Conservation (phyloP, 1,140 invertebrate genomes). For the Trissolcus basalis region DNA sequence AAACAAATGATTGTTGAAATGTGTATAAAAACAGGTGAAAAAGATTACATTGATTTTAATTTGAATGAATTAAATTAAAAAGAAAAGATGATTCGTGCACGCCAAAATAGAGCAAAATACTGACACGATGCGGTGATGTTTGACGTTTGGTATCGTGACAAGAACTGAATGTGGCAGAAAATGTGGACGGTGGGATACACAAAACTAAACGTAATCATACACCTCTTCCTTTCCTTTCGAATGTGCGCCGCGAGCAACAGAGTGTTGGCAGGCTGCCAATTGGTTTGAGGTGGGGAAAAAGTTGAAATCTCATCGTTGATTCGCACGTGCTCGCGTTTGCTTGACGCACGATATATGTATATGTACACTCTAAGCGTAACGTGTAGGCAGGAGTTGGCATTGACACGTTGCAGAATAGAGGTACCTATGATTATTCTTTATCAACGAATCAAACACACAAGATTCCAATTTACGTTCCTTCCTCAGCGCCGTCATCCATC, state of each 20-base stretch:
- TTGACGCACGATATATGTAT: constrained; percentile 31
- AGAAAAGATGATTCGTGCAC: background rate
- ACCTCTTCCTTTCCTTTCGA: constrained; percentile 56
- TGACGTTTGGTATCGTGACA: constrained; percentile 45
- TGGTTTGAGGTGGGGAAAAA: constrained; percentile 37
- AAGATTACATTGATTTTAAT: no score
- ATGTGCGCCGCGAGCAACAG: constrained; percentile 28
- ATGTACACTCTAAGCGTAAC: constrained; percentile 38
- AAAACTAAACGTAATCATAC: constrained; percentile 52
- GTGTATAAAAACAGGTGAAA: no score
- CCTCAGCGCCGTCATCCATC: constrained; percentile 6
- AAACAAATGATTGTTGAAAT: no score
- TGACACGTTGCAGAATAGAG: constrained; percentile 42
- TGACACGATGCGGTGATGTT: constrained; percentile 24
- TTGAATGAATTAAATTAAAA: no score
- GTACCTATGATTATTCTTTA: constrained; percentile 41
- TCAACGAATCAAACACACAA: no score
- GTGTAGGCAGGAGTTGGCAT: constrained; percentile 54
- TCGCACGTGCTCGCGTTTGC: constrained; percentile 53
- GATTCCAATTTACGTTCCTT: constrained; percentile 22
- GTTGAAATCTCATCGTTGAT: constrained; percentile 48
- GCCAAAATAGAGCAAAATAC: background rate
- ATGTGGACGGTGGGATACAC: constrained; percentile 34
- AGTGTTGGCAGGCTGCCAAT: constrained; percentile 42
- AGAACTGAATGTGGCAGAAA: constrained; percentile 47